Conservation (phyloP, 2,113 vertebrate genomes). For the Puntigrus tetrazona region DNA sequence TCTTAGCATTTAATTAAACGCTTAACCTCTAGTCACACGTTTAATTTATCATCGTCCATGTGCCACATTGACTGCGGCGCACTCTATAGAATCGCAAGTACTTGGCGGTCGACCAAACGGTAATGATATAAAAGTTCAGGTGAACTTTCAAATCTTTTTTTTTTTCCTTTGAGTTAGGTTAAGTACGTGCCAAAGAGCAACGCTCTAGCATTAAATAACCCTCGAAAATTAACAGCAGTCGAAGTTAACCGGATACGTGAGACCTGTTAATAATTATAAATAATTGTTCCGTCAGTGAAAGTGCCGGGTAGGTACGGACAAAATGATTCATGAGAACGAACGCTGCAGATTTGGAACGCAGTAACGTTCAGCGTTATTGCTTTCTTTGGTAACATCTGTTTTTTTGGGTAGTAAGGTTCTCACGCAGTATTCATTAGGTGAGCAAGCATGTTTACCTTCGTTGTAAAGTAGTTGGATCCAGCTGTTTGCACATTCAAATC, state of each 20-base stretch:
- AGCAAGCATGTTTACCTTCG: background rate
- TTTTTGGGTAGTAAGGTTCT: background rate
- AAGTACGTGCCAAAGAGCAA: background rate
- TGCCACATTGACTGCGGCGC: background rate
- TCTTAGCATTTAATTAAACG: constrained; percentile 20
- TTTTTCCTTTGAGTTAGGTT: background rate
- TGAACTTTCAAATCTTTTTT: background rate
- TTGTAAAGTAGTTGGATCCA: background rate
- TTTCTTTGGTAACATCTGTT: background rate
- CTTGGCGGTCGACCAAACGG: background rate
- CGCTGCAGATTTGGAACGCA: background rate
- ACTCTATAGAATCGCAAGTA: background rate
- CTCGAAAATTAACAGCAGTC: background rate
- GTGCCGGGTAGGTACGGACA: background rate
- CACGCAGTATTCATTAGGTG: background rate
- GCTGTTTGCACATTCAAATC: background rate
- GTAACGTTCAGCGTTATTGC: too few relatives aligned
- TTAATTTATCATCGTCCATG: constrained; percentile 9
- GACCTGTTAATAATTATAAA: constrained; percentile 4
- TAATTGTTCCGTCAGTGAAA: background rate
- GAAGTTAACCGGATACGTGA: background rate
- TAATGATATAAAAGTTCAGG: background rate
- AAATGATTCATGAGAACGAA: background rate
- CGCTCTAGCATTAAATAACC: background rate
- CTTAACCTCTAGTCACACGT: background rate